phyloP scores from a whole-genome alignment of 2,113 vertebrate species.

The Pelmatolapia mariae region DNA sequence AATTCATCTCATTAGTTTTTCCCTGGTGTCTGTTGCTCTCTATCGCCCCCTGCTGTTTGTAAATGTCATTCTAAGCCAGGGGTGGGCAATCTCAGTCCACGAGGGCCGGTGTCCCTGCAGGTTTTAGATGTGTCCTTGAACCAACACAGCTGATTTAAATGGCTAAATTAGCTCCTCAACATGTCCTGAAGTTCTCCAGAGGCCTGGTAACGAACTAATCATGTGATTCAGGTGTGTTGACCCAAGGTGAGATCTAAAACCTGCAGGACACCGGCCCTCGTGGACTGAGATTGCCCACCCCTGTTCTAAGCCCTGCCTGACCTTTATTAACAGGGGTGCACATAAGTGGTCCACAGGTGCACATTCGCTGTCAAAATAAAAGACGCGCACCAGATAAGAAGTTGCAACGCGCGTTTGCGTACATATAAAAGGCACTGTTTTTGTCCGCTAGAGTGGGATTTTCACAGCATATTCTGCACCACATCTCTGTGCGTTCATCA shows the following conservation, averaged over 20 bases:
- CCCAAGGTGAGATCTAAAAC: too few species aligned
- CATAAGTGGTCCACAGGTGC: fast-evolving
- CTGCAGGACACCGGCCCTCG: too few species aligned
- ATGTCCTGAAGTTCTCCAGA: too few species aligned
- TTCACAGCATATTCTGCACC: fast-evolving
- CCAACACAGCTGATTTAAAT: too few species aligned
- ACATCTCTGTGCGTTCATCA: background rate
- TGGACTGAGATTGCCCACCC: too few species aligned
- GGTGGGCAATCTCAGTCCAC: too few species aligned
- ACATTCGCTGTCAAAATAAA: fast-evolving
- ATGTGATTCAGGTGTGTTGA: too few species aligned
- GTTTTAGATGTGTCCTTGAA: too few species aligned
- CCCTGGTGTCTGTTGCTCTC: fast-evolving
- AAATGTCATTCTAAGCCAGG: fast-evolving
- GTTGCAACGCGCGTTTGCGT: background rate
- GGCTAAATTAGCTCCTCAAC: too few species aligned
- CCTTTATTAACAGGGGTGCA: fast-evolving
- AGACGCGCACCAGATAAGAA: background rate
- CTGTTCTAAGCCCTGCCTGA: fast-evolving
- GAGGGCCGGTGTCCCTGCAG: too few species aligned
- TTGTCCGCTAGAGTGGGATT: fast-evolving
- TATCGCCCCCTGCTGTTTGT: fast-evolving
- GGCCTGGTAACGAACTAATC: too few species aligned
- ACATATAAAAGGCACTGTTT: fast-evolving
- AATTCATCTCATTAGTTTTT: fast-evolving